Evolutionary conservation across 2,113 vertebrate species (phyloP).

Genomic region (Cynocephalus volans): DNA sequence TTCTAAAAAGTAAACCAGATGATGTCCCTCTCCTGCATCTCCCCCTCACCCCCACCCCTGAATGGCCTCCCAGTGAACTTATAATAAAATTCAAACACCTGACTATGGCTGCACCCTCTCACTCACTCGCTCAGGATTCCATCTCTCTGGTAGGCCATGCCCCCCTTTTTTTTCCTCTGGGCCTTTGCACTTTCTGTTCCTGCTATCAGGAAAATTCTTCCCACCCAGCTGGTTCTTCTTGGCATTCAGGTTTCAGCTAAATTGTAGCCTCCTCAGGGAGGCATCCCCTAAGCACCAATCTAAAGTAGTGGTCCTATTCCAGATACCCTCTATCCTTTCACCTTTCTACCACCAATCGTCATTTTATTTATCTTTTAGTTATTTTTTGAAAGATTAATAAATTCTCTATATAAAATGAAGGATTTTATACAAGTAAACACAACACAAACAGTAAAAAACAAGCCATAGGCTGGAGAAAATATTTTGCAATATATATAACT

Average conservation of each 20-base stretch:
- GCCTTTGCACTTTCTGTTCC: background rate
- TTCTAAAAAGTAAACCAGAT: conserved; percentile 11
- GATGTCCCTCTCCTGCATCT: background rate
- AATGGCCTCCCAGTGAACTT: background rate
- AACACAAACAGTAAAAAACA: too few relatives aligned
- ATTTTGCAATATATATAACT: too few relatives aligned
- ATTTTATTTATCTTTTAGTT: background rate
- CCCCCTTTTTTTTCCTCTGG: background rate
- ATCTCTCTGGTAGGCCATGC: background rate
- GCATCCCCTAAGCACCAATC: too few relatives aligned
- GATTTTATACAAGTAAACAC: too few relatives aligned
- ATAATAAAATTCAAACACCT: background rate
- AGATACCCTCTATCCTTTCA: background rate
- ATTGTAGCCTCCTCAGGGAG: background rate
- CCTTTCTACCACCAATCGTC: background rate
- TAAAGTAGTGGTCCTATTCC: background rate
- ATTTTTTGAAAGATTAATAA: too few relatives aligned
- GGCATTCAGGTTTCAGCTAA: background rate
- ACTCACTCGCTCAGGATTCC: background rate
- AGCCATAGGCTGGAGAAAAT: too few relatives aligned
- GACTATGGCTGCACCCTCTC: background rate
- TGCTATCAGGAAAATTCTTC: background rate
- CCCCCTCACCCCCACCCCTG: background rate
- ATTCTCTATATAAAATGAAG: too few relatives aligned
- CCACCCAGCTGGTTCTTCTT: background rate